Conservation (phyloP, 2,888 invertebrate genomes). For the Lordiphosa fenestrarum region DNA sequence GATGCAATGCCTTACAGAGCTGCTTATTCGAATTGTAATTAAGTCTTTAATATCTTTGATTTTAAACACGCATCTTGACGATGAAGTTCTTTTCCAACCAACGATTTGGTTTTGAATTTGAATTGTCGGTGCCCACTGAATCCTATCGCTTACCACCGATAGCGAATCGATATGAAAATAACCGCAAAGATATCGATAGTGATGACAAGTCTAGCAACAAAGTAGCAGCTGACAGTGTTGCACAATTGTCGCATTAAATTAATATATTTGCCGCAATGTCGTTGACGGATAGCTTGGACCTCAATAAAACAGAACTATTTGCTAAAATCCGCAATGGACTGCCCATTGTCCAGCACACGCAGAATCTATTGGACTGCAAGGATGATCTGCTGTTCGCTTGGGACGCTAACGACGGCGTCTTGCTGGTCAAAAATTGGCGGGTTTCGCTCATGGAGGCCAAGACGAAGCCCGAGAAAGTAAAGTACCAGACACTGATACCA, state of each 20-base stretch:
- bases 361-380: slow-evolving; percentile 83
- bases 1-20: no score
- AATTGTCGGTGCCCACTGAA: no score
- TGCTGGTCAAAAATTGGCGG: slow-evolving; percentile 83
- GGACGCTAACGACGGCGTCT: slow-evolving; percentile 83
- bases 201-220: neutral
- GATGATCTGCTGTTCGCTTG: slow-evolving; percentile 85
- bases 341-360: slow-evolving; percentile 81
- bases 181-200: no score
- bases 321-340: slow-evolving; percentile 82
- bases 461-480: slow-evolving; percentile 20
- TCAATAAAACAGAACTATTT: slow-evolving; percentile 83
- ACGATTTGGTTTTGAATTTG: neutral
- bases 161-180: no score
- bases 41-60: no score
- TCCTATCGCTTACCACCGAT: no score
- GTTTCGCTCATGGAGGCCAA: slow-evolving; percentile 75
- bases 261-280: slow-evolving; percentile 51
- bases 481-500: slow-evolving; percentile 84
- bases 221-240: neutral
- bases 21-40: no score
- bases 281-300: slow-evolving; percentile 82
- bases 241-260: neutral
- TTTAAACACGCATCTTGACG: no score
- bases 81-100: no score